These are phyloP conservation scores for Tanaodytes sp. DNA, from an alignment of 2,888 invertebrate species.

Conservation along the genomic window DNA sequence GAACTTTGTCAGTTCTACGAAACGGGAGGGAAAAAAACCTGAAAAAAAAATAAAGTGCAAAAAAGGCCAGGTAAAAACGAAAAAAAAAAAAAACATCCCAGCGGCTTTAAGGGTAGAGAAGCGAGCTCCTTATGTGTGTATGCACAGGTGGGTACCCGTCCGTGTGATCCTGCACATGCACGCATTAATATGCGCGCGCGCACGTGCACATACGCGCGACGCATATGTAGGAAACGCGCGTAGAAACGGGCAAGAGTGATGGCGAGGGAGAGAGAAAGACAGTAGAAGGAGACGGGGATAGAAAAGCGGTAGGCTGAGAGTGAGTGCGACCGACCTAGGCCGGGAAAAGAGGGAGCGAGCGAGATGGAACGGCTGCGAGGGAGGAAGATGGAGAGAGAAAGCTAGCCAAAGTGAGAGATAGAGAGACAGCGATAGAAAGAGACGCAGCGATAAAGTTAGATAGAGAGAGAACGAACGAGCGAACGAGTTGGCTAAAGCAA, in stretches of 20 bases:
- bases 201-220: slow-evolving; percentile 4
- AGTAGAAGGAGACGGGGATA: too few species aligned
- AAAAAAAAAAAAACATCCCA: slow-evolving; percentile 26
- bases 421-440: neutral
- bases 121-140: slow-evolving; percentile 32
- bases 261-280: slow-evolving; percentile 17
- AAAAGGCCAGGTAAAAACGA: too few species aligned
- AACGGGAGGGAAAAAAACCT: too few species aligned
- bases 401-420: too few species aligned
- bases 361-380: too few species aligned
- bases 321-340: too few species aligned
- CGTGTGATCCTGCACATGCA: slow-evolving; percentile 31
- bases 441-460: neutral
- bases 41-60: too few species aligned
- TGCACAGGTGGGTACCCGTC: slow-evolving; percentile 25
- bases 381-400: too few species aligned
- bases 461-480: neutral
- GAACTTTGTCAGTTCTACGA: neutral
- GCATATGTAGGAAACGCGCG: neutral
- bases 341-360: too few species aligned
- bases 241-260: slow-evolving; percentile 6
- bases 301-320: too few species aligned
- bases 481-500: neutral
- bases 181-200: slow-evolving; percentile 36
- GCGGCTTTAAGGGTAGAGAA: slow-evolving; percentile 28